phyloP scores from a whole-genome alignment of 2,888 invertebrate species.

The Achlya flavicornis region DNA sequence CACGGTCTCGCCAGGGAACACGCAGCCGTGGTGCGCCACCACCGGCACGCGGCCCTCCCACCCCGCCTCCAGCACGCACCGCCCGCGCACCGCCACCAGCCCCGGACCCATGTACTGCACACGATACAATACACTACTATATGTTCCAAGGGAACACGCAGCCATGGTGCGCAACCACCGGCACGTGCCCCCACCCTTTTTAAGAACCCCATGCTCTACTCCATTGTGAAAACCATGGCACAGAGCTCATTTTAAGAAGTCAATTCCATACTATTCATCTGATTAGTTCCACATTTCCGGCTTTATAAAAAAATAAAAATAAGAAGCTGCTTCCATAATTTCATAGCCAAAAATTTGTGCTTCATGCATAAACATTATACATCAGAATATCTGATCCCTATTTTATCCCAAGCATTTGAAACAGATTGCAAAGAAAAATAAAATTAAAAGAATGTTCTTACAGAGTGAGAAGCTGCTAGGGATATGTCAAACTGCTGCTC shows the following conservation, averaged over 20 bases:
- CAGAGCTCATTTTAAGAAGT: too few species aligned
- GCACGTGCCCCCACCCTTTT: slow-evolving; percentile 66
- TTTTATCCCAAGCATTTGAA: too few species aligned
- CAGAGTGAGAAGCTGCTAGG: slow-evolving; percentile 71
- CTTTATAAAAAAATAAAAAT: too few species aligned
- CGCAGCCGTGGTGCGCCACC: slow-evolving; percentile 61
- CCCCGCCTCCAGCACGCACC: slow-evolving; percentile 68
- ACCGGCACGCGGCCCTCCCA: slow-evolving; percentile 68
- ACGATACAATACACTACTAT: slow-evolving; percentile 14
- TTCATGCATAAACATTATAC: too few species aligned
- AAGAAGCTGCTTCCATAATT: too few species aligned
- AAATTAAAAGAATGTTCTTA: slow-evolving; percentile 34
- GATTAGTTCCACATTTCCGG: too few species aligned
- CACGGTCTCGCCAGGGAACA: slow-evolving; percentile 79
- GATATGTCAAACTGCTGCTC: slow-evolving; percentile 66
- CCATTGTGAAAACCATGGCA: too few species aligned
- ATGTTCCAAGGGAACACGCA: not conserved
- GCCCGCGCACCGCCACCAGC: slow-evolving; percentile 57
- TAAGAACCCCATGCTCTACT: too few species aligned
- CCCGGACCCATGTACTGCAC: slow-evolving; percentile 70
- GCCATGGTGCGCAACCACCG: slow-evolving; percentile 48
- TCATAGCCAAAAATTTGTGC: too few species aligned
- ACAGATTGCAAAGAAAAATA: too few species aligned
- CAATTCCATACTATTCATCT: too few species aligned
- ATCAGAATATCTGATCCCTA: too few species aligned